phyloP scores from a whole-genome alignment of 2,888 invertebrate species.

The Eulithis testata region DNA sequence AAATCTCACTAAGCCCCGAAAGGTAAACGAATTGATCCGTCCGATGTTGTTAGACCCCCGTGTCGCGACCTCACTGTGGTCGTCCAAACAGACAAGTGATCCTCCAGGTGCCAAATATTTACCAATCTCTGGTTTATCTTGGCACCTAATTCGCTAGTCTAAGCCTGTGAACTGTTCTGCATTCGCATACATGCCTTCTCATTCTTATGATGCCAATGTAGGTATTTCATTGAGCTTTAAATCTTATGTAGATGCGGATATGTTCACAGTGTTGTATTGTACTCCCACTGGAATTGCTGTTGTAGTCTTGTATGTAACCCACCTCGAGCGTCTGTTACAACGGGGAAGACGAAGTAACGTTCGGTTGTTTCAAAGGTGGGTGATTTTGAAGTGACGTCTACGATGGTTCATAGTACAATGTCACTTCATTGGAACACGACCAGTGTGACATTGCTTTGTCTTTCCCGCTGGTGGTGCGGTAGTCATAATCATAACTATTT shows the following conservation, averaged over 20 bases:
- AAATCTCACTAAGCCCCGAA: conserved; percentile 52
- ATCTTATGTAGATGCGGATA: conserved; percentile 54
- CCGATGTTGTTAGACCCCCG: conserved; percentile 73
- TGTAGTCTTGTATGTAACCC: conserved; percentile 50
- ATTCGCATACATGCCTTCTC: conserved; percentile 31
- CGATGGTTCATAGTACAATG: too few species aligned
- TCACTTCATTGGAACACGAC: neutral
- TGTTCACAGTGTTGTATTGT: conserved; percentile 52
- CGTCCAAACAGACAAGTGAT: conserved; percentile 44
- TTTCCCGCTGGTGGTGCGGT: conserved; percentile 13
- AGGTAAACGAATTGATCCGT: conserved; percentile 78
- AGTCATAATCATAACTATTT: conserved; percentile 17
- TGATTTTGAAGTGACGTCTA: too few species aligned
- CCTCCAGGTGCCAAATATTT: conserved; percentile 33
- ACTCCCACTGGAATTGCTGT: conserved; percentile 58
- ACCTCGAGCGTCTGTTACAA: conserved; percentile 53
- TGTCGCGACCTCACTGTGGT: conserved; percentile 61
- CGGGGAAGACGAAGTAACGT: conserved; percentile 12
- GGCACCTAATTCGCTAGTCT: conserved; percentile 38
- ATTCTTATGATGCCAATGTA: conserved; percentile 48
- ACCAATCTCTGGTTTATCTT: conserved; percentile 10
- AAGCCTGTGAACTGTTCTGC: conserved; percentile 60
- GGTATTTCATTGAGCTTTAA: conserved; percentile 49
- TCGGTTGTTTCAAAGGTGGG: conserved; percentile 12
- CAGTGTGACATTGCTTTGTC: neutral